These are phyloP conservation scores for Trichoplusia ni DNA, from an alignment of 1,140 invertebrate species.

Conservation along the genomic window DNA sequence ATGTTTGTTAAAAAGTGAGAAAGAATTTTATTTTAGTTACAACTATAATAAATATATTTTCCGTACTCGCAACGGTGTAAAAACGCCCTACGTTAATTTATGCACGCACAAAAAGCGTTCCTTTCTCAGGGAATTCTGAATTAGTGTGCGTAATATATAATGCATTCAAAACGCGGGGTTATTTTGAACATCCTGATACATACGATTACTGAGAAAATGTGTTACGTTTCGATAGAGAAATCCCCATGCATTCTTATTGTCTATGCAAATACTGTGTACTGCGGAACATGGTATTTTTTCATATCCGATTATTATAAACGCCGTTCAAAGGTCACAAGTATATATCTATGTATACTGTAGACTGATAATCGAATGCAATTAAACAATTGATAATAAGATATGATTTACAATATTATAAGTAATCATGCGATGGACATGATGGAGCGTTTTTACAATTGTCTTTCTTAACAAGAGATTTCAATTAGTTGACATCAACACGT, in stretches of 20 bases:
- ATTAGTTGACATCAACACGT: no score
- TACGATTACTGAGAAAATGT: conserved; percentile 61
- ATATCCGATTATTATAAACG: conserved; percentile 44
- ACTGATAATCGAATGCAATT: no score
- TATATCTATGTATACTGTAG: no score
- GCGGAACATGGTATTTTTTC: conserved; percentile 48
- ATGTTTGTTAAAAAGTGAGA: not conserved
- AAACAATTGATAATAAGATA: no score
- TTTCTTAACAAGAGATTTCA: no score
- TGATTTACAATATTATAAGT: no score
- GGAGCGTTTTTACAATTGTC: no score
- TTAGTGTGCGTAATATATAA: conserved; percentile 27
- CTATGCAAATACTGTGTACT: conserved; percentile 65
- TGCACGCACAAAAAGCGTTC: conserved; percentile 35
- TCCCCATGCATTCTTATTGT: conserved; percentile 67
- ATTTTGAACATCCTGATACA: conserved; percentile 60
- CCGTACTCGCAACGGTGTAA: conserved; percentile 43
- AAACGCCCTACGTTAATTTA: conserved; percentile 4
- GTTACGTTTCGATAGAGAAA: conserved; percentile 51
- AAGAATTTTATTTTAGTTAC: not conserved
- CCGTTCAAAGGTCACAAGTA: not conserved
- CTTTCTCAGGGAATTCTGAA: conserved; percentile 48
- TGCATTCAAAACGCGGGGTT: conserved; percentile 42
- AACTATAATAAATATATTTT: not conserved
- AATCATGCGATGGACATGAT: no score